Base-by-base conservation (phyloP, 2,888 invertebrate species). In the Drosophila fulvimacula region DNA sequence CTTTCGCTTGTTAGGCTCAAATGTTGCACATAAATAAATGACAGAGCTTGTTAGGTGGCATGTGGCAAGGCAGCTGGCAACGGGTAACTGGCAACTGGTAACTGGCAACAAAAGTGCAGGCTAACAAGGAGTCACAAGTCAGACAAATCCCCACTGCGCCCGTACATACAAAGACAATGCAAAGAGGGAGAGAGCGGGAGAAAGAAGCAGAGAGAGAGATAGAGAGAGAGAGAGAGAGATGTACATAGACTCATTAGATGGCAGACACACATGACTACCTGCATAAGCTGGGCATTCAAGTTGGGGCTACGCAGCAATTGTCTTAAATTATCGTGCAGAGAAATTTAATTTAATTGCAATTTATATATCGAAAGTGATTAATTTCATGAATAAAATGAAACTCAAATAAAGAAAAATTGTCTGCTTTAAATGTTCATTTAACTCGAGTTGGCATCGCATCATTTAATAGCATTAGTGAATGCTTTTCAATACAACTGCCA, bases 1-100 rank as follows among this genome's bases (percentile, higher is more conserved):
- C 87, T 65, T 86, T 86, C 67, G 81, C 89, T 88, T 88, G 82
- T 82, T 82, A 88, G 88, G 86, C 88, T 73, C 88, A 65, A 79
- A 72, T 72, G 76, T 68, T 79, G 85, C 71, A 75, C 76, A 84
- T 82, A 82, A 85, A 79, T 87, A 87, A 87, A 77, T 69, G 71
- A 65, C 69, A 71, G 42, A 60, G 87, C 89, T 88, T 80, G 82
- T 82, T 82, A 88, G 74, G 57, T 67, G 82, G 44, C 62, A 62
- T 56, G 55, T 44, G 41, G 52, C 52, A 52, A 38, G 49, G 34
- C 13, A 51, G 32, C 49, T 19, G 53, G 39, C 21, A 36, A 21
- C 34, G 3, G 21, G 30, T 32, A 61, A 46, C 53, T 3, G 46
- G 27, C 34, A 10, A 15, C 51, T 9, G 21, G 21, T 9, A 46